Evolutionary conservation across 2,888 invertebrate genomes (phyloP), one percentile per base, ranked within the genome.

Genomic region (Pseudoips prasinana): DNA sequence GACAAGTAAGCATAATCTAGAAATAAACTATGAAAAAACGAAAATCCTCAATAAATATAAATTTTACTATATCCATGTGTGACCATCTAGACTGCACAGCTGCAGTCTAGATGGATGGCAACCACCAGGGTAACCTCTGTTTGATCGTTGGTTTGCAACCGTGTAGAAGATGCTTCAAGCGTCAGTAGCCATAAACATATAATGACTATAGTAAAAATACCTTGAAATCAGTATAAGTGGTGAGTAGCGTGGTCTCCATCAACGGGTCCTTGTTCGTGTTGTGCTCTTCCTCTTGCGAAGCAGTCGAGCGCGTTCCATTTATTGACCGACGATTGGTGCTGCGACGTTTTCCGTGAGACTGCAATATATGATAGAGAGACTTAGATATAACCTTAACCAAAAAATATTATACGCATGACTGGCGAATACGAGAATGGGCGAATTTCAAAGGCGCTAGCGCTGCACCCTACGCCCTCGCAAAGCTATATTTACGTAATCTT

Each of bases 191-290:
- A n/a, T n/a, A n/a, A n/a, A n/a, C n/a, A n/a, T n/a, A n/a, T n/a
- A n/a, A n/a, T n/a, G n/a, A n/a, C n/a, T n/a, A n/a, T n/a, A n/a
- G n/a, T n/a, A n/a, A n/a, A n/a, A n/a, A n/a, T 40, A 86, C 87
- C 80, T 85, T 79, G 34, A 88, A 88, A 40, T 84, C 86, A 0
- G 84, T 80, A 51, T 88, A 88, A 0, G 81, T 84, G 19, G 85
- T 84, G 1, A 85, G 71, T 29, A 84, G 51, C 18, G 87, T 87
- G 28, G 78, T 73, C 49, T 88, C 87, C 70, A 76, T 73, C 1
- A 86, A 75, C 8, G 81, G 81, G 37, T 85, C 72, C 8, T 41
- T 58, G 24, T 54, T 57, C 1, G 39, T 11, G 0, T 17, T 9
- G 0, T 39, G 39, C 0, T 55, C 48, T 1, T 58, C 62, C 7